Evolutionary conservation across 1,140 invertebrate genomes (phyloP), one percentile per base, ranked within the genome.

Genomic region (Drosophila kepulauana): DNA sequence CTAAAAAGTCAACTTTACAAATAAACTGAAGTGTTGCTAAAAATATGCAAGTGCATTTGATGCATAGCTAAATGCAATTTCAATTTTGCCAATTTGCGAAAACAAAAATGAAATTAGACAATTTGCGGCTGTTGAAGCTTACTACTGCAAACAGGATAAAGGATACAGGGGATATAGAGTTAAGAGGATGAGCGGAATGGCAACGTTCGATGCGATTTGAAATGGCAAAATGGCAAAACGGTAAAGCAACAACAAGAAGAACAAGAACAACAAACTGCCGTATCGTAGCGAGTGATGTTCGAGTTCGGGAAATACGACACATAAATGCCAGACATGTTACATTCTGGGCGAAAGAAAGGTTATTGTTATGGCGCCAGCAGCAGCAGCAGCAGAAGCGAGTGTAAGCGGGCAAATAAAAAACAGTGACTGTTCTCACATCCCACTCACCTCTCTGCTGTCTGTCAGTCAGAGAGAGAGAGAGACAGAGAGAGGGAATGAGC

Each of bases 301-400:
- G 46, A 35, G 15, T 10, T 3, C 10, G 49, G 59, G 33, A 10
- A 65, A 58, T 65, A 64, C 78, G 73, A 79, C 73, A 82, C 75
- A 80, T 80, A 74, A 85, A 84, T 88, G 85, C 80, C 84, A 88
- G 85, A 88, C 85, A 89, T 89, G 85, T 89, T 81, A 89, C 80
- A 84, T 84, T 84, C 78, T 64, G 80, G 74, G 45, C 67, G 81
- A 88, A 88, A 84, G 84, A 54, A 35, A 54, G 51, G 85, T 88
- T 89, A 88, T 88, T 88, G 85, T 88, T 88, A 88, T 87, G 77
- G 80, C 76, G 43, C 56, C 64, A 85, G 62, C 67, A 79, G 66
- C 71, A 30, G 66, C 71, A 30, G 63, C 56, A 35, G 33, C 35
- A 38, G 20, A 25, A 25, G 51, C 69, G 78, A 66, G 48, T 70